A percentile compares a stretch with the other conserved stretches of the same genome.
phyloP scores from a whole-genome alignment of 2,888 invertebrate species.

The Calameuta idolon region DNA sequence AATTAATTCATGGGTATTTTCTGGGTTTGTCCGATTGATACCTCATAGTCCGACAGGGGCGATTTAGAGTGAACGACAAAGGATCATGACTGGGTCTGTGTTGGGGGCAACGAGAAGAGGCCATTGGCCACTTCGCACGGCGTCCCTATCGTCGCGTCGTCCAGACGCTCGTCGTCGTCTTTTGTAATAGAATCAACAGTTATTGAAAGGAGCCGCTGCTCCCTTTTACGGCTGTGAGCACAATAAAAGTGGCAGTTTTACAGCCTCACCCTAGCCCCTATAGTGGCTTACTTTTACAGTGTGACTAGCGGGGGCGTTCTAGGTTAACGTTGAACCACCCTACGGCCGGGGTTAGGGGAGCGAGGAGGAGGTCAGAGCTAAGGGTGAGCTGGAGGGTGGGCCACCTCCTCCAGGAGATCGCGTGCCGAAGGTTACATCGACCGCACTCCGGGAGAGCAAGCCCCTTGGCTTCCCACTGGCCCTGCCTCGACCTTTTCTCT shows the following conservation, averaged over 20 bases:
- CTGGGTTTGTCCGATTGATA: too few species aligned
- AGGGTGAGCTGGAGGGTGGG: neutral
- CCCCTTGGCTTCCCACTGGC: conserved; percentile 17
- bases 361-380: too few species aligned
- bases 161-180: neutral
- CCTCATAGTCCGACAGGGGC: too few species aligned
- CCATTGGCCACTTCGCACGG: neutral
- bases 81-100: too few species aligned
- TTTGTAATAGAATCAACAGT: conserved; percentile 25
- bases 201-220: conserved; percentile 25
- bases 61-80: too few species aligned
- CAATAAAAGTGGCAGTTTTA: conserved; percentile 47
- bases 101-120: too few species aligned
- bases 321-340: neutral
- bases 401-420: conserved; percentile 41
- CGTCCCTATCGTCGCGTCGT: neutral
- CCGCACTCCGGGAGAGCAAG: conserved; percentile 26
- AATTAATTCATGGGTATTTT: too few species aligned
- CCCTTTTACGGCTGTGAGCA: conserved; percentile 27
- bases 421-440: conserved; percentile 62
- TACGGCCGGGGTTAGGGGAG: too few species aligned
- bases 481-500: conserved; percentile 17
- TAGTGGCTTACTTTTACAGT: conserved; percentile 35
- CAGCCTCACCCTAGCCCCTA: conserved; percentile 35
- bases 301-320: conserved; percentile 16